phyloP scores from a whole-genome alignment of 2,888 invertebrate species.

The Elegia similella region DNA sequence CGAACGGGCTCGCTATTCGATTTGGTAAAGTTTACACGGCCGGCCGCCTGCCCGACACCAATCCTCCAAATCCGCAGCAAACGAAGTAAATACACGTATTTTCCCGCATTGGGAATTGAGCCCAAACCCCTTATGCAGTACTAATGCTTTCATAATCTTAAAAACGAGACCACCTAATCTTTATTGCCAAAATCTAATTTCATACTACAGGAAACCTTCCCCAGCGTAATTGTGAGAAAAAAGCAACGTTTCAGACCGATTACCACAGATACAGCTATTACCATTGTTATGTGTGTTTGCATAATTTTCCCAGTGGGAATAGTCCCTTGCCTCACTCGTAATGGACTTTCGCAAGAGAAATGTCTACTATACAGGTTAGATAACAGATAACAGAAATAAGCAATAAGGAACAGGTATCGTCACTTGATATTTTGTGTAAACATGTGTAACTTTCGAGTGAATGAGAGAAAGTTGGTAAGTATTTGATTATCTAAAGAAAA shows the following conservation, averaged over 20 bases:
- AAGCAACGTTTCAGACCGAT: conserved; percentile 16
- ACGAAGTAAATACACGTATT: too few relatives aligned
- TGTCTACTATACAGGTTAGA: conserved; percentile 14
- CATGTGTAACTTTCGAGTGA: background rate
- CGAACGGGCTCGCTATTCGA: too few relatives aligned
- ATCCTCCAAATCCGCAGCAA: too few relatives aligned
- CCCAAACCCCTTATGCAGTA: too few relatives aligned
- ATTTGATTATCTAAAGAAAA: background rate
- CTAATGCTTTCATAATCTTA: background rate
- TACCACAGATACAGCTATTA: conserved; percentile 4
- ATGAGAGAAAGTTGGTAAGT: background rate
- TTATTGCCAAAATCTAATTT: conserved; percentile 15
- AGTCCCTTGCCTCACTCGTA: conserved; percentile 17
- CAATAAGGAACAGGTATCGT: background rate
- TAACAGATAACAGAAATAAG: conserved; percentile 1
- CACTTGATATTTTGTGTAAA: background rate
- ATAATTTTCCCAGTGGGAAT: conserved; percentile 21
- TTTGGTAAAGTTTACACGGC: too few relatives aligned
- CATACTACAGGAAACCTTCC: conserved; percentile 13
- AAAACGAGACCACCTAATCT: background rate
- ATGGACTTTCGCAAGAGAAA: conserved; percentile 24
- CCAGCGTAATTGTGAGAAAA: conserved; percentile 22
- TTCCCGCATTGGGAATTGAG: too few relatives aligned
- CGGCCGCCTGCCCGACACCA: too few relatives aligned
- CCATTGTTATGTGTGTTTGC: conserved; percentile 20